These are phyloP conservation scores for Dipodomys stephensi DNA, from an alignment of 2,113 vertebrate genomes.

Conservation along the genomic window DNA sequence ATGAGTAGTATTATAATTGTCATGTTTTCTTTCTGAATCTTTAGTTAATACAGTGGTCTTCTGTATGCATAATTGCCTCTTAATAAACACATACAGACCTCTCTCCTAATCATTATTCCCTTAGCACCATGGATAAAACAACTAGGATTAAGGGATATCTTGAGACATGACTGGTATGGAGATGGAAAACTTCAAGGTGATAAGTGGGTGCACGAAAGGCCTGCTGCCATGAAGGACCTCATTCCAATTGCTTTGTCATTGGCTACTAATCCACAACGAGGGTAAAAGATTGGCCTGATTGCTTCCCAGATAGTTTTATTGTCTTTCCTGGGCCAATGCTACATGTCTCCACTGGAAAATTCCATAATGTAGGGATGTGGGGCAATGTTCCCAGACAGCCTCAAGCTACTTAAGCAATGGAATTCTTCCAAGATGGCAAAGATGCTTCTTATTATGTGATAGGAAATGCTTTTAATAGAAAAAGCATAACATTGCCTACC, in stretches of 20 bases:
- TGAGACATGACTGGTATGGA: background rate
- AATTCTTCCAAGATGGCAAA: background rate
- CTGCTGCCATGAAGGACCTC: background rate
- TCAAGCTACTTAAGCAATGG: background rate
- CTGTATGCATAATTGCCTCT: background rate
- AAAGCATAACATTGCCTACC: background rate
- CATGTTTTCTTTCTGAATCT: background rate
- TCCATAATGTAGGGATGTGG: fast-evolving
- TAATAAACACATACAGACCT: background rate
- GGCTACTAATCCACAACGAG: too few species aligned
- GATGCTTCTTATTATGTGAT: background rate
- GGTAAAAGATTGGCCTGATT: background rate
- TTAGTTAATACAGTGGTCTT: background rate
- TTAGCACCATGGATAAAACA: too few species aligned
- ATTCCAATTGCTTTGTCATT: background rate
- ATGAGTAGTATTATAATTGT: background rate
- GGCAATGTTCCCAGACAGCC: background rate
- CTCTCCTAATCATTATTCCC: background rate
- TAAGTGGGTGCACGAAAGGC: background rate
- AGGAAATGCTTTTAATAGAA: background rate
- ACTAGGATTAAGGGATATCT: background rate
- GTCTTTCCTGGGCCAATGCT: background rate
- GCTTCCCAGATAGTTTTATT: background rate
- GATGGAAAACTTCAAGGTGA: background rate
- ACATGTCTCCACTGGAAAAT: background rate